phyloP scores from a whole-genome alignment of 2,113 vertebrate genomes.

The Thalassarche chlororhynchos region DNA sequence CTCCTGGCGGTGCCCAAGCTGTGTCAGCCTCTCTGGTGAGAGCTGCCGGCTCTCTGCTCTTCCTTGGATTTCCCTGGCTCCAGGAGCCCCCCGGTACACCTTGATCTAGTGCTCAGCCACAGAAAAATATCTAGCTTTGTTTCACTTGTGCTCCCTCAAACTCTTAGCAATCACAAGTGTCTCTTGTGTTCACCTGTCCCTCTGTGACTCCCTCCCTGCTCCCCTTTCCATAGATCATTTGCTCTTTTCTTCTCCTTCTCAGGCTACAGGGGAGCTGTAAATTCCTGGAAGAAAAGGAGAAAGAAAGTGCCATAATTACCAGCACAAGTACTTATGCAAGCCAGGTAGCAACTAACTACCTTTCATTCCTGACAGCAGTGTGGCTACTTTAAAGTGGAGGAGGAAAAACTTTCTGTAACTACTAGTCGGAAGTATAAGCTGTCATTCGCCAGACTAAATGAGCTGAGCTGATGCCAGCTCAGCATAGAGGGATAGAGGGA shows the following conservation, averaged over 20 bases:
- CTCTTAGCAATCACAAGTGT: not conserved
- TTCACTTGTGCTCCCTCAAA: not conserved
- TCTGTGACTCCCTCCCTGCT: not conserved
- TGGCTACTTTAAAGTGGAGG: not conserved
- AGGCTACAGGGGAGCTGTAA: not conserved
- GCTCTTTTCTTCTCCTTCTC: not conserved
- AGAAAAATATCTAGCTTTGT: not conserved
- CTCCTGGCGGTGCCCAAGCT: not conserved
- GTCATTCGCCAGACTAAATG: not conserved
- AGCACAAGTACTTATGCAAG: not conserved
- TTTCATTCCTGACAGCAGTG: not conserved
- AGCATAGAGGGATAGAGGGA: not conserved
- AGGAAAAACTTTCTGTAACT: not conserved
- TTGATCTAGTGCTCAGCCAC: not conserved
- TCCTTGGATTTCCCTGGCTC: not conserved
- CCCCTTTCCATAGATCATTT: not conserved
- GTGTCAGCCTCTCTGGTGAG: not conserved
- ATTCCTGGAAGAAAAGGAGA: not conserved
- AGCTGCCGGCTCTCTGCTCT: not conserved
- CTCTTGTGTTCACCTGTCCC: not conserved
- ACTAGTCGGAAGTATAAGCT: not conserved
- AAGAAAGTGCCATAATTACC: not conserved
- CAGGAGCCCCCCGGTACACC: not conserved
- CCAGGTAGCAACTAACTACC: not conserved
- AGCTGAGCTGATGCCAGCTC: not conserved